Evolutionary conservation across 2,888 invertebrate species (phyloP), one percentile per base, ranked within the genome.

Genomic region (Hyalella azteca): DNA sequence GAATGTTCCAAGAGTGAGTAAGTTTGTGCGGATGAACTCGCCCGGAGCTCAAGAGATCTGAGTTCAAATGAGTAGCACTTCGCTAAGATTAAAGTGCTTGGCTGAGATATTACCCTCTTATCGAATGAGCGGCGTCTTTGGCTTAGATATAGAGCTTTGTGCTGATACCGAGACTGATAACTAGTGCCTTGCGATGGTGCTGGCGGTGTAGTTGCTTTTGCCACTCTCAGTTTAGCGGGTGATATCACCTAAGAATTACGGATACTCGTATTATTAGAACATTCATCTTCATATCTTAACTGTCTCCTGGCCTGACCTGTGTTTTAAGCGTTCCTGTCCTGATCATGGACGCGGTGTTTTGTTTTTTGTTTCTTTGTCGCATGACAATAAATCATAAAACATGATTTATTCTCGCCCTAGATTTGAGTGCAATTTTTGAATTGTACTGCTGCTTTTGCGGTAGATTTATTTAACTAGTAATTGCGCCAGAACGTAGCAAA

Each of bases 101-200:
- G 54, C 54, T 54, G 54, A 54, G 54, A 54, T 54, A 54, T 54
- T 54, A 22, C 45, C 54, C 26, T 22, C 54, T 54, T 54, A 54
- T 54, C 54, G n/a, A 54, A 9, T 54, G 26, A 13, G 54, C 54
- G 54, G 54, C 19, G 15, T 22, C 19, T 54, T 13, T 54, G 54
- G 54, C 26, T 54, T 54, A 54, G 54, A 54, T 54, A 54, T 9
- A n/a, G n/a, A 54, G 54, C 54, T 54, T 54, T 54, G 26, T 54
- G 54, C 1, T n/a, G 54, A 54, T 54, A 54, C 54, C 22, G 54
- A 9, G 13, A 9, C 19, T n/a, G 54, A 54, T 54, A 54, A 54
- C n/a, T 9, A 1, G 7, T 15, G 7, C 45, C 26, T 19, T 13
- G 26, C 9, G n/a, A 22, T 15, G 45, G 15, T 45, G 15, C 45